These are phyloP conservation scores for Deilephila elpenor DNA, from an alignment of 2,888 invertebrate species.

Conservation along the genomic window DNA sequence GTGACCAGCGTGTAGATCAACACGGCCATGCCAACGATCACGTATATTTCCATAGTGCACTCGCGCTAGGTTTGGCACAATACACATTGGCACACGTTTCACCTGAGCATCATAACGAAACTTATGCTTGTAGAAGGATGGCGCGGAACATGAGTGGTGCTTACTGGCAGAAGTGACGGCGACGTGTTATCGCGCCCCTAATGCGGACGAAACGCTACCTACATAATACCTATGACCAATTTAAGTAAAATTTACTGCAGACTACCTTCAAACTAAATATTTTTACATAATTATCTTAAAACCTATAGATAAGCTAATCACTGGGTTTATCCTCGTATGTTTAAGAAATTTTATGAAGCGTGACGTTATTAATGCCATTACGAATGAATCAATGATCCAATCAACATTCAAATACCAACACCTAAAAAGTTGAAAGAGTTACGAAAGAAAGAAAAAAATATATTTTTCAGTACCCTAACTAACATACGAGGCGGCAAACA, in stretches of 20 bases:
- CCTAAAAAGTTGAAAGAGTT: too few relatives aligned
- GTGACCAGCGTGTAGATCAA: conserved; percentile 69
- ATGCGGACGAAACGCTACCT: background rate
- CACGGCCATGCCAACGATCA: conserved; percentile 73
- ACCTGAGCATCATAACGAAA: conserved; percentile 6
- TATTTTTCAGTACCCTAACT: too few relatives aligned
- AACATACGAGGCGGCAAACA: conserved; percentile 50
- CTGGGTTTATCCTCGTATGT: too few relatives aligned
- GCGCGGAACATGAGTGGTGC: conserved; percentile 49
- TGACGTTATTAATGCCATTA: too few relatives aligned
- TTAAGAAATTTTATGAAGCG: too few relatives aligned
- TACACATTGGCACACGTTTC: background rate
- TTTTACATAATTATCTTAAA: too few relatives aligned
- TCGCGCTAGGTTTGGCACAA: conserved; percentile 35
- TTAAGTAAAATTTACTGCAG: too few relatives aligned
- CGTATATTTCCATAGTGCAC: conserved; percentile 73
- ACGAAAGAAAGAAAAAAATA: too few relatives aligned
- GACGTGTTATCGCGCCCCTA: background rate
- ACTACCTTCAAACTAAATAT: too few relatives aligned
- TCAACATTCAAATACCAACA: too few relatives aligned
- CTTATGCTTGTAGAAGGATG: background rate
- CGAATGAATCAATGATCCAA: too few relatives aligned
- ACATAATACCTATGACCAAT: conserved; percentile 15
- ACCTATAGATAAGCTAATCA: too few relatives aligned
- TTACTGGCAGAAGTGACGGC: conserved; percentile 29